Evolutionary conservation across 2,888 invertebrate genomes (phyloP).

Genomic region (Phlogophora meticulosa): DNA sequence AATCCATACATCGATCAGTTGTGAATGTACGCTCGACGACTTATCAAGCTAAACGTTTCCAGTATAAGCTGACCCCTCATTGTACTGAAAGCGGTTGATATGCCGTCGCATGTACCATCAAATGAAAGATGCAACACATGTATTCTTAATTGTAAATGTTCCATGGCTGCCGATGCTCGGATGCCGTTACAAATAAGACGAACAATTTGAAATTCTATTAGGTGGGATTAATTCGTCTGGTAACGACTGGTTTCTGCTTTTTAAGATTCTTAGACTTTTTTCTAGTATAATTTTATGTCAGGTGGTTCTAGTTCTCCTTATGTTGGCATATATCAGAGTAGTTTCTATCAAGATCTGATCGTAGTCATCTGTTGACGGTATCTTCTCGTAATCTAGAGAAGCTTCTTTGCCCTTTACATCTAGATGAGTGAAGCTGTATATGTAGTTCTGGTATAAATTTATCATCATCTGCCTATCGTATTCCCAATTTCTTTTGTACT

Average conservation of each 20-base stretch:
- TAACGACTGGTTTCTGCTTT: slow-evolving; percentile 30
- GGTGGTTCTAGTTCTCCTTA: slow-evolving; percentile 12
- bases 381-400: background rate
- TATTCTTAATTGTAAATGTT: slow-evolving; percentile 65
- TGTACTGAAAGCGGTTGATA: background rate
- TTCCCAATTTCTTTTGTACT: too few relatives aligned
- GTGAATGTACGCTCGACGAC: background rate
- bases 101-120: slow-evolving; percentile 9
- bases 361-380: background rate
- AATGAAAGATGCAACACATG: slow-evolving; percentile 51
- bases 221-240: slow-evolving; percentile 31
- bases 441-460: background rate
- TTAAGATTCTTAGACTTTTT: slow-evolving; percentile 7
- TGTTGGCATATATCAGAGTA: background rate
- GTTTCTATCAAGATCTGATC: background rate
- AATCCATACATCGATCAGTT: background rate
- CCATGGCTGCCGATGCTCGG: slow-evolving; percentile 30
- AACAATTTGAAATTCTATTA: slow-evolving; percentile 64
- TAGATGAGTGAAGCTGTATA: too few relatives aligned
- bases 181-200: slow-evolving; percentile 56
- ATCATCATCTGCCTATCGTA: background rate
- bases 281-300: slow-evolving; percentile 10
- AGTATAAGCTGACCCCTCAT: background rate
- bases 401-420: background rate
- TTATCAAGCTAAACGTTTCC: background rate